phyloP scores from a whole-genome alignment of 2,797 vertebrate genomes.

The Nannoperca australis region DNA sequence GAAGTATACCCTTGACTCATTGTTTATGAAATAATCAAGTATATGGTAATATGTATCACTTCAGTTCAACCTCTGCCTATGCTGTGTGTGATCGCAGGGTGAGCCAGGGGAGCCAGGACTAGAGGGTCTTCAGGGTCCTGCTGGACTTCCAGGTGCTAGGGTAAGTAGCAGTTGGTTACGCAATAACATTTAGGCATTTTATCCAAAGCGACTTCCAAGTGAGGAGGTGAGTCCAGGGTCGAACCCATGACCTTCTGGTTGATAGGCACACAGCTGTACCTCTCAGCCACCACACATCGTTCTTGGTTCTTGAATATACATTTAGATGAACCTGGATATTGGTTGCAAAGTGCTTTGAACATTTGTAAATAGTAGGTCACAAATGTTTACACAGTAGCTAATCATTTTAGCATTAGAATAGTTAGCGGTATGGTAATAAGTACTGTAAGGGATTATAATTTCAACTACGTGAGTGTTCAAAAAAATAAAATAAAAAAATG shows the following conservation, averaged over 20 bases:
- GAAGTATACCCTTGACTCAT: background rate
- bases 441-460: no score
- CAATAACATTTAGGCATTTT: no score
- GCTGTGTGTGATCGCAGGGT: slow-evolving; percentile 76
- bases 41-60: background rate
- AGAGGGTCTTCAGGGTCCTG: slow-evolving; percentile 81
- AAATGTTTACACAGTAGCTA: background rate
- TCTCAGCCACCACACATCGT: no score
- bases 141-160: slow-evolving; percentile 84
- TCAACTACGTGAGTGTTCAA: background rate
- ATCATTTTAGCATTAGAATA: background rate
- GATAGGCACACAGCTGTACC: no score
- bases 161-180: slow-evolving; percentile 69
- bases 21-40: background rate
- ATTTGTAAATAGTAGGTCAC: no score
- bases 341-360: background rate
- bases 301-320: background rate
- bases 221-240: no score
- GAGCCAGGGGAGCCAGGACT: slow-evolving; percentile 81
- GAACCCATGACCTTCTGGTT: no score
- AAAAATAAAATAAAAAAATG: background rate
- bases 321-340: background rate
- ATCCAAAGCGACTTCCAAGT: no score
- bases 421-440: background rate
- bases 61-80: background rate